A percentile compares a stretch with the other conserved stretches of the same genome.
Evolutionary conservation across 2,113 vertebrate genomes (phyloP).

Genomic region (Hippotragus niger): DNA sequence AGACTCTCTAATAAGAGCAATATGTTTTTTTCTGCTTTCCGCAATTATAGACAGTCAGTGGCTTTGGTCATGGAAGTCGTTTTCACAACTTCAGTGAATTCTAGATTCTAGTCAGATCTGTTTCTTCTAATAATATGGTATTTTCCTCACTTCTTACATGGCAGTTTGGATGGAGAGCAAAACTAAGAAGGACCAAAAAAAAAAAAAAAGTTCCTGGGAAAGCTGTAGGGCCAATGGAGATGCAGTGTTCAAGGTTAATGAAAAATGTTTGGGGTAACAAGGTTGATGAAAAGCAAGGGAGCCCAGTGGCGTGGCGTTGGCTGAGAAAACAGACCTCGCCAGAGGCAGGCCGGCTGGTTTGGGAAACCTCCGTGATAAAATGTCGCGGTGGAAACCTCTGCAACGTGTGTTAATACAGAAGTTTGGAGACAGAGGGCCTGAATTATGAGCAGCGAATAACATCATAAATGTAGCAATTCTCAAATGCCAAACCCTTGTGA

Average conservation of each 20-base stretch:
- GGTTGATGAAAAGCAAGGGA: constrained; percentile 48
- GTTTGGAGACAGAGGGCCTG: constrained; percentile 73
- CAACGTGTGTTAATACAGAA: constrained; percentile 68
- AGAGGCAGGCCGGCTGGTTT: constrained; percentile 68
- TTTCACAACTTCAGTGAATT: constrained; percentile 61
- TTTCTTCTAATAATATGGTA: constrained; percentile 62
- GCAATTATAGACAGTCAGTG: constrained; percentile 50
- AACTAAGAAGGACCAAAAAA: constrained; percentile 41
- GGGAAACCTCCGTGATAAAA: constrained; percentile 63
- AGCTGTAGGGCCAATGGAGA: constrained; percentile 59
- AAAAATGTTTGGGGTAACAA: constrained; percentile 57
- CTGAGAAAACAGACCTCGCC: constrained; percentile 48
- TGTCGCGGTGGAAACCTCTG: constrained; percentile 54
- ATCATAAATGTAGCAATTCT: constrained; percentile 76
- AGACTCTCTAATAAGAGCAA: constrained; percentile 60
- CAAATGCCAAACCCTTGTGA: constrained; percentile 79
- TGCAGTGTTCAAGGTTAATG: constrained; percentile 65
- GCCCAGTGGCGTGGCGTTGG: constrained; percentile 29
- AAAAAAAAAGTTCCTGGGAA: constrained; percentile 52
- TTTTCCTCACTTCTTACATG: constrained; percentile 66
- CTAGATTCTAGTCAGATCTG: constrained; percentile 24
- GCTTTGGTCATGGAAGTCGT: constrained; percentile 58
- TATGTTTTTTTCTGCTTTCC: constrained; percentile 61
- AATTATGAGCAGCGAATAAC: constrained; percentile 75
- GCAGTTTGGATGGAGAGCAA: constrained; percentile 43